These are phyloP conservation scores for Cerastis leucographa DNA, from an alignment of 2,888 invertebrate species.

Conservation along the genomic window DNA sequence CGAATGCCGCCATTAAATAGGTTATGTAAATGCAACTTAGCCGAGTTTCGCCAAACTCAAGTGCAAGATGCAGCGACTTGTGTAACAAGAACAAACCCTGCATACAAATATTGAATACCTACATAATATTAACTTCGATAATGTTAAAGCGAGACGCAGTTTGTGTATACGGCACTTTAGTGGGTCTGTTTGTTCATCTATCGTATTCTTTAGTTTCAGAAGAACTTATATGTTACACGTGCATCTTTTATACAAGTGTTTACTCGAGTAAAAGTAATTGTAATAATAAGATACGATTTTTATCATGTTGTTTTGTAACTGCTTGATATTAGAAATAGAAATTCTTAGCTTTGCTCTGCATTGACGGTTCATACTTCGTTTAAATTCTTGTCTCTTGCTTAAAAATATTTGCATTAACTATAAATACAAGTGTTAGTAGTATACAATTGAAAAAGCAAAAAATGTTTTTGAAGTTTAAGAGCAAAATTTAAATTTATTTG, in stretches of 20 bases:
- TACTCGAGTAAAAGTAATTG: no score
- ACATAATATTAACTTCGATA: slow-evolving; percentile 31
- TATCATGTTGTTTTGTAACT: no score
- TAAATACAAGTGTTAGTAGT: not conserved
- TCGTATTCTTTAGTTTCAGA: not conserved
- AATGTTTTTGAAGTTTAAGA: not conserved
- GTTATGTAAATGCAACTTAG: slow-evolving; percentile 78
- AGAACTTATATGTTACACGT: no score
- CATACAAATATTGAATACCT: slow-evolving; percentile 56
- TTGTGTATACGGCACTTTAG: slow-evolving; percentile 3
- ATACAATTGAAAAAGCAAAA: not conserved
- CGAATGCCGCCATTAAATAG: slow-evolving; percentile 70
- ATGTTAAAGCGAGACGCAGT: slow-evolving; percentile 1
- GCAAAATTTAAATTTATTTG: not conserved
- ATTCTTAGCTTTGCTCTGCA: no score
- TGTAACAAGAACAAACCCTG: slow-evolving; percentile 49
- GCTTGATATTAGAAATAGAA: no score
- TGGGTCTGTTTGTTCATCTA: slow-evolving; percentile 2
- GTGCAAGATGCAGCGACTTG: slow-evolving; percentile 54
- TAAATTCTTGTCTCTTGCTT: no score
- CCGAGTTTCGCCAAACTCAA: slow-evolving; percentile 53
- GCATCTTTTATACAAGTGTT: no score
- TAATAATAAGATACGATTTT: no score
- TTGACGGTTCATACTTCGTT: no score
- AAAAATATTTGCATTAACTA: no score